These are phyloP conservation scores for Pantelozetes paolii DNA, from an alignment of 2,888 invertebrate genomes.

Conservation along the genomic window DNA sequence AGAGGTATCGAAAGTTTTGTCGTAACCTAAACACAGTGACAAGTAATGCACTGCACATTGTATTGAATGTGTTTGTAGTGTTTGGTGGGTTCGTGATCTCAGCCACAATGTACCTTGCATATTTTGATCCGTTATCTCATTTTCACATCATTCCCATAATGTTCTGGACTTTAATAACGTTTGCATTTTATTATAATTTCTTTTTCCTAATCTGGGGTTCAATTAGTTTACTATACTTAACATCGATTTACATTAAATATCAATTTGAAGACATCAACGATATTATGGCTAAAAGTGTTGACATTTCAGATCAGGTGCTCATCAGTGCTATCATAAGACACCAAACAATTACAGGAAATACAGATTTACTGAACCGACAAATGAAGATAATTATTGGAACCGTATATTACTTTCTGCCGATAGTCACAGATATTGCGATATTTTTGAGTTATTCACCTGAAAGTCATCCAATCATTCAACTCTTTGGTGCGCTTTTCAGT, in stretches of 20 bases:
- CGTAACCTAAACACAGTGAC: too few species aligned
- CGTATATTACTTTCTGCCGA: neutral
- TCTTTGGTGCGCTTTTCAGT: neutral
- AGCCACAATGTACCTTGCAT: too few species aligned
- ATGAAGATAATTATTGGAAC: neutral
- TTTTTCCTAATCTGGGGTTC: neutral
- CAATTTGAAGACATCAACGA: neutral
- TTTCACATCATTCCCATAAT: neutral
- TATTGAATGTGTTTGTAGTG: too few species aligned
- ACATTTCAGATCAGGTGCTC: neutral
- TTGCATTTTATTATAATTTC: neutral
- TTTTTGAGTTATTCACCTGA: neutral
- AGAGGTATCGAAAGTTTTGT: too few species aligned
- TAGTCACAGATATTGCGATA: neutral
- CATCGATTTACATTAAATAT: neutral
- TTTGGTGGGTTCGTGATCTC: too few species aligned
- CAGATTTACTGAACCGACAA: neutral
- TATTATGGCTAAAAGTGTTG: neutral
- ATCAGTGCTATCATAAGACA: neutral
- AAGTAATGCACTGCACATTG: too few species aligned
- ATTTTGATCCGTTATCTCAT: too few species aligned
- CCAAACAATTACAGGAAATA: neutral
- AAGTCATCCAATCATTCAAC: neutral
- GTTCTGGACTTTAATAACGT: neutral
- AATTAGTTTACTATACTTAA: neutral